These are phyloP conservation scores for Xanthia togata DNA, from an alignment of 2,888 invertebrate species.

Conservation along the genomic window DNA sequence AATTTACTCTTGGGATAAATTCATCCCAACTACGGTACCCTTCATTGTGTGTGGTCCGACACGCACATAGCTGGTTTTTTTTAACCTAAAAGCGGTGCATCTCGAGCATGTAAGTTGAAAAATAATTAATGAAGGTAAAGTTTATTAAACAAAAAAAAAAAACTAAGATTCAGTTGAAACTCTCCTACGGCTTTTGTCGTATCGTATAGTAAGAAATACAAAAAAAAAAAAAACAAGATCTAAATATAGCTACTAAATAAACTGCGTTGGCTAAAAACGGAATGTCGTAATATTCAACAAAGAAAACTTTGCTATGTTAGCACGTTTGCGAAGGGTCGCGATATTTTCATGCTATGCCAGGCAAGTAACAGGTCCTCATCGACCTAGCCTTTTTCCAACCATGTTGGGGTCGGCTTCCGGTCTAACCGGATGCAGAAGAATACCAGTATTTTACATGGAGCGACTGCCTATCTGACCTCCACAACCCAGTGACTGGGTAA, in stretches of 20 bases:
- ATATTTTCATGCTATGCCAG: background rate
- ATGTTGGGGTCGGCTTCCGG: background rate
- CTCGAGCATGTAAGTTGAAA: background rate
- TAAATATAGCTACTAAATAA: slow-evolving; percentile 33
- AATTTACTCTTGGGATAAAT: background rate
- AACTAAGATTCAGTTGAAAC: background rate
- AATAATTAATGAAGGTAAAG: background rate
- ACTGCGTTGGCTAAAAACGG: slow-evolving; percentile 1
- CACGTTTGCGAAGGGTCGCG: background rate
- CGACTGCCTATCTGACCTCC: background rate
- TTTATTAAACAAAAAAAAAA: background rate
- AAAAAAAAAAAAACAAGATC: slow-evolving; percentile 18
- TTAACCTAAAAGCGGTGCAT: background rate
- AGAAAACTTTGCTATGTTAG: slow-evolving; percentile 5
- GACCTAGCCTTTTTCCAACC: background rate
- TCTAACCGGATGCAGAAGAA: background rate
- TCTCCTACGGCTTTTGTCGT: background rate
- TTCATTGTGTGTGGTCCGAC: background rate
- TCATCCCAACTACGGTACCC: background rate
- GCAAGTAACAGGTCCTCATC: background rate
- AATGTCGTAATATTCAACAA: slow-evolving; percentile 9
- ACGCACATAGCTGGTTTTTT: background rate
- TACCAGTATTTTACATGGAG: background rate
- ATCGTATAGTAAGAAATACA: background rate
- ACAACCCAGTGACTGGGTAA: background rate